Evolutionary conservation across 2,797 vertebrate species (phyloP), one percentile per base, ranked within the genome.

Genomic region (Cuniculus paca): DNA sequence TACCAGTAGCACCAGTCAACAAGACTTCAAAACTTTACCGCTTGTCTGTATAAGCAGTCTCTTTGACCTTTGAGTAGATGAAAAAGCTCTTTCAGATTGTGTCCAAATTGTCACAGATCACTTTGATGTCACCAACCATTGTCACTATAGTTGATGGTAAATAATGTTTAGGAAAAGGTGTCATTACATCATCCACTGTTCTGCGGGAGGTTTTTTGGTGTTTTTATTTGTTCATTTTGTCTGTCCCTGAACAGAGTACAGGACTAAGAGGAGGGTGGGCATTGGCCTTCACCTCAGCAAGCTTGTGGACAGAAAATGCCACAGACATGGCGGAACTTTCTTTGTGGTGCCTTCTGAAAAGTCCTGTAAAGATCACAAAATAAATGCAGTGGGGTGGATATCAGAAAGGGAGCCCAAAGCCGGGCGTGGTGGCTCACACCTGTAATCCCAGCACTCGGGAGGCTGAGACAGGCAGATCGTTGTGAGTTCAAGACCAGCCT

Each of bases 31-130:
- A 24, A 52, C 72, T 70, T 92, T 65, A 19, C 50, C 60, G 28
- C 56, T 50, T n/a, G 31, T 58, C n/a, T 56, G 17, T 22, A 0
- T 54, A 77, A 65, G 54, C 74, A 7, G 3, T 65, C 50, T 86
- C 63, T 91, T 77, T 80, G 56, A 63, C 86, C 31, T 90, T 80
- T 52, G 54, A 93, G 26, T 72, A 31, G 63, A 36, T 2, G 28
- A 60, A 74, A 39, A 81, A 65, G 77, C 34, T 91, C 31, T 90
- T 82, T 68, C 56, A 26, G 70, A 56, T 58, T 22, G 3, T 70
- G 12, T 87, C 54, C 72, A 82, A 14, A 16, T 84, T 63, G 65
- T 68, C 96, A 78, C 61, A 22, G n/a, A 63, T n/a, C 45, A 28
- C 6, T 54, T 79, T 11, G 13, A 8, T 50, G 11, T 42, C 70